Percentiles rank a stretch among this genome's conserved stretches.
Conservation (phyloP, 2,113 vertebrate species). For the Lasiurus borealis region DNA sequence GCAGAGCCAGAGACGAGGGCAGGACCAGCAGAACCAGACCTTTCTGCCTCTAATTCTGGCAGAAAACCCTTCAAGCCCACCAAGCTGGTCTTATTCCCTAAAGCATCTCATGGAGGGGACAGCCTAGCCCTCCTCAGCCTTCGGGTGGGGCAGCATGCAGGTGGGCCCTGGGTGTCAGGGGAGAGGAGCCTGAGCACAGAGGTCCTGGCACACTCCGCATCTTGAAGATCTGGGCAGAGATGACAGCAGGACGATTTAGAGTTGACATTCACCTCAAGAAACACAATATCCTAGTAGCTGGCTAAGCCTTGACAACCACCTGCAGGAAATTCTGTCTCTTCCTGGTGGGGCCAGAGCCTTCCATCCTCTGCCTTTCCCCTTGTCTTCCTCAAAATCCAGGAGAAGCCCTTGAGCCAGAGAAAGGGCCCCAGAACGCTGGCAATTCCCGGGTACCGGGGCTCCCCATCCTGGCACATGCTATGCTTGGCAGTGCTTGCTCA, state of each 20-base stretch:
- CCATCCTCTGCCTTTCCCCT: background rate
- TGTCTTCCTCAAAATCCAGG: background rate
- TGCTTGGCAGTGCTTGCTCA: background rate
- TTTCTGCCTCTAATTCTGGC: background rate
- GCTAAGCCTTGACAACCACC: background rate
- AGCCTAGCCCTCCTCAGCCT: background rate
- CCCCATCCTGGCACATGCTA: background rate
- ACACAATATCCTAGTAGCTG: background rate
- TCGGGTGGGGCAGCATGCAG: background rate
- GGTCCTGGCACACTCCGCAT: background rate
- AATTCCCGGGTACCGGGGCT: accelerated
- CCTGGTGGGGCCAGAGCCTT: background rate
- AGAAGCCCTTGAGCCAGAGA: background rate
- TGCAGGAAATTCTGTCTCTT: too few species aligned
- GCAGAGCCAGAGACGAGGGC: too few species aligned
- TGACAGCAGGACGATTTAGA: background rate
- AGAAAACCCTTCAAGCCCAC: background rate
- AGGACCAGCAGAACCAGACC: background rate
- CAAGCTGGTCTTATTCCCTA: background rate
- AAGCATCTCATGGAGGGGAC: too few species aligned
- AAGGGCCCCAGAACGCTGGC: background rate
- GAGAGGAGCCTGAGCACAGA: background rate
- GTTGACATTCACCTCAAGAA: background rate
- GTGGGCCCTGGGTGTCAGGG: accelerated
- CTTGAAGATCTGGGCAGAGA: too few species aligned